These are phyloP conservation scores for Netelia melanura DNA, from an alignment of 2,888 invertebrate species.

Conservation along the genomic window DNA sequence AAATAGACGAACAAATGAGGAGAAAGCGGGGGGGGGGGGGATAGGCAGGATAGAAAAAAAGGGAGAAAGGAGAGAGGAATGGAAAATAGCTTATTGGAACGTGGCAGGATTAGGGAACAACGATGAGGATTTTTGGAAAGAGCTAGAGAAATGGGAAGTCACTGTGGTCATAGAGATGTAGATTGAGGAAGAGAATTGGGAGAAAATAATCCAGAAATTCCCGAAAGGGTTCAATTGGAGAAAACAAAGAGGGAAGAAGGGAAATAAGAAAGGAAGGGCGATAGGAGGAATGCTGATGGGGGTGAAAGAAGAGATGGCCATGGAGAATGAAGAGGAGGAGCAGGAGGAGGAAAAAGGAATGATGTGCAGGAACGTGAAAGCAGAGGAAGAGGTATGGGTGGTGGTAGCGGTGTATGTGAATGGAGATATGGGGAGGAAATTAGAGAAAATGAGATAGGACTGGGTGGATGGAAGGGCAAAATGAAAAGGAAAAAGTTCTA, in stretches of 20 bases:
- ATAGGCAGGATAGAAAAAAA: not conserved
- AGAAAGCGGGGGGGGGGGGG: too few relatives aligned
- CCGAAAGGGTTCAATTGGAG: not conserved
- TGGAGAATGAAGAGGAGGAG: not conserved
- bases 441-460: not conserved
- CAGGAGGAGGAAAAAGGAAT: not conserved
- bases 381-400: not conserved
- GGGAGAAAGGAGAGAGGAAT: not conserved
- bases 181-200: not conserved
- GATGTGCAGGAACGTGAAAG: too few relatives aligned
- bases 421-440: conserved; percentile 14
- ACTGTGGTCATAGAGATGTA: not conserved
- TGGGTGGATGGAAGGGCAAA: not conserved
- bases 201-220: not conserved
- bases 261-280: not conserved
- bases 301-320: not conserved
- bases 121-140: not conserved
- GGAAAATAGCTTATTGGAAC: not conserved
- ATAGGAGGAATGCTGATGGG: not conserved
- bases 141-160: not conserved
- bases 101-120: not conserved
- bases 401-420: not conserved
- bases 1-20: too few relatives aligned
- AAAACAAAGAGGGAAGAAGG: not conserved
- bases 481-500: not conserved